phyloP scores from a whole-genome alignment of 2,797 vertebrate species.

The Pseudomugil tenellus region DNA sequence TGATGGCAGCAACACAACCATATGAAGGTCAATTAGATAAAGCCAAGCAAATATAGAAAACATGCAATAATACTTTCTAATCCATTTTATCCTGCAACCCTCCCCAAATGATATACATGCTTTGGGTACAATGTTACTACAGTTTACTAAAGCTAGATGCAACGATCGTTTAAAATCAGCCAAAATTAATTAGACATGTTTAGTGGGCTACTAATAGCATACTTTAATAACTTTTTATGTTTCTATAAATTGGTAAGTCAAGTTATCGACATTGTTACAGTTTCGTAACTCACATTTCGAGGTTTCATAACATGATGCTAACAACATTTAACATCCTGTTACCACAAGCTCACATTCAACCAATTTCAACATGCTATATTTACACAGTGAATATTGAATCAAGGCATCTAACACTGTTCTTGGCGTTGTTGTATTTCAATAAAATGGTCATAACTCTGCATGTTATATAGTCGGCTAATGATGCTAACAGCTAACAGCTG shows the following conservation, averaged over 20 bases:
- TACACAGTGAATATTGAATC: neutral
- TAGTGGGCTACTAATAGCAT: neutral
- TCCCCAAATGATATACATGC: accelerated
- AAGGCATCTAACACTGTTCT: neutral
- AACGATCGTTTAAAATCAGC: neutral
- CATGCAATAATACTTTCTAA: neutral
- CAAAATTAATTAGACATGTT: neutral
- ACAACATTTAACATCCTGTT: constrained; percentile 11
- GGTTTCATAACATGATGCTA: constrained; percentile 61
- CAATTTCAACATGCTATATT: neutral
- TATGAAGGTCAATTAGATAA: constrained; percentile 38
- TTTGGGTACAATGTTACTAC: neutral
- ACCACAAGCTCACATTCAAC: neutral
- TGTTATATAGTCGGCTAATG: neutral
- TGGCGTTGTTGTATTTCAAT: accelerated
- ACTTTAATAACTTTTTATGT: too few relatives aligned
- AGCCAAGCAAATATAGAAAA: neutral
- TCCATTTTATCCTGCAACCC: neutral
- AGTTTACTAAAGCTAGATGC: neutral
- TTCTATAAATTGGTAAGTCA: neutral
- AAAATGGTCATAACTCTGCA: neutral
- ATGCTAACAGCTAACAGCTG: constrained; percentile 28
- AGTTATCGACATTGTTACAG: neutral
- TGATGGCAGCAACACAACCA: neutral
- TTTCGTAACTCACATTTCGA: constrained; percentile 38